phyloP scores from a whole-genome alignment of 30 jellyfish, hydroid and myxozoan species.

The Aurelia coerulea region DNA sequence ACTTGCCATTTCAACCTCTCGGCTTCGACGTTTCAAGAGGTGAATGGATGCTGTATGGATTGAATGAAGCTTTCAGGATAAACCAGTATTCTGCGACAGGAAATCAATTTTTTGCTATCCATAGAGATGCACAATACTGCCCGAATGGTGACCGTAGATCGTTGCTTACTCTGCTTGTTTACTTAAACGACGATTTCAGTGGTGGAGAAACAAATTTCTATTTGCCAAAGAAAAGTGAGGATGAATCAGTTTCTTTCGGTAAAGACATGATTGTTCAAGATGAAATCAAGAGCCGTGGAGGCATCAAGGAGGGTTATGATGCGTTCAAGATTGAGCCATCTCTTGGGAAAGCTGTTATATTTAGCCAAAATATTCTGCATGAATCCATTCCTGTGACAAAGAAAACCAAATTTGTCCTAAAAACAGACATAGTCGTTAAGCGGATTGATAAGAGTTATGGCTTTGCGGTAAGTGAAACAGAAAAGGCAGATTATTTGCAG shows the following conservation, averaged over 20 bases:
- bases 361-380: conserved; percentile 64
- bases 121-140: conserved; percentile 70
- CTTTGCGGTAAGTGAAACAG: conserved; percentile 47
- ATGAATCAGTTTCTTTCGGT: background rate
- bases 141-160: conserved; percentile 80
- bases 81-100: conserved; percentile 10
- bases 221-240: conserved; percentile 25
- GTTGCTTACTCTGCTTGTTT: conserved; percentile 38
- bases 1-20: conserved; percentile 35
- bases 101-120: conserved; percentile 37
- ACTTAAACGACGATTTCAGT: conserved; percentile 62
- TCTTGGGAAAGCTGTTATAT: conserved; percentile 57
- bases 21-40: conserved; percentile 69
- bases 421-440: conserved; percentile 54
- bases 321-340: conserved; percentile 29
- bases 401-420: conserved; percentile 22
- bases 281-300: conserved; percentile 59
- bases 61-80: conserved; percentile 41
- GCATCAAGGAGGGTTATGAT: conserved; percentile 57
- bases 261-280: conserved; percentile 60
- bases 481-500: conserved; percentile 51
- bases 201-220: conserved; percentile 70
- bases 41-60: conserved; percentile 48
- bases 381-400: conserved; percentile 38
- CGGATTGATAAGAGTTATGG: conserved; percentile 53